These are phyloP conservation scores for Exaiptasia diaphana DNA, from an alignment of 64 coral and sea anemone species.

Conservation along the genomic window DNA sequence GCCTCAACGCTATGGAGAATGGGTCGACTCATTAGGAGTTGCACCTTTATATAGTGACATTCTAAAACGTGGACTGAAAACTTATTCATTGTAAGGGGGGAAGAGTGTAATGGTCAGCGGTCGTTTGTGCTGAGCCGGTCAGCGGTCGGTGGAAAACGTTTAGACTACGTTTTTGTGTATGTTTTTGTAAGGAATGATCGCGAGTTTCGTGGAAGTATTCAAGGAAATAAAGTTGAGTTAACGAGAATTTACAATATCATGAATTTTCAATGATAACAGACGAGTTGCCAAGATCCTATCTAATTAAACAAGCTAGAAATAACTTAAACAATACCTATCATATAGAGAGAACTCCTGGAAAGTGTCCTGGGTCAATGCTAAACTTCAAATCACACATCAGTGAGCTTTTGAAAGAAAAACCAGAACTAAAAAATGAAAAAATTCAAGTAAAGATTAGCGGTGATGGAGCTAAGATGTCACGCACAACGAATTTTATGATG, in stretches of 20 bases:
- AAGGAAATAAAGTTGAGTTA: too few relatives aligned
- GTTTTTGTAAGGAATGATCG: too few relatives aligned
- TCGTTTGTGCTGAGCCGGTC: background rate
- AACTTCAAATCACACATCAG: constrained; percentile 30
- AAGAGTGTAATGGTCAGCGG: constrained; percentile 19
- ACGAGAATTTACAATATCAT: constrained; percentile 21
- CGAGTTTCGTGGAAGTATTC: too few relatives aligned
- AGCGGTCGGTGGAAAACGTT: background rate
- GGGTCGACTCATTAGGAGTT: background rate
- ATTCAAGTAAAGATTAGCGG: constrained; percentile 36
- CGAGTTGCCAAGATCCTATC: constrained; percentile 33
- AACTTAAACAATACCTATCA: constrained; percentile 23
- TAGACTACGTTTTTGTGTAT: background rate
- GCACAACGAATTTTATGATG: constrained; percentile 26
- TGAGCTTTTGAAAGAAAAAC: background rate
- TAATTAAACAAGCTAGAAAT: constrained; percentile 30
- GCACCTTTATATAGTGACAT: background rate
- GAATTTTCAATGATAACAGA: constrained; percentile 14
- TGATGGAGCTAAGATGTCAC: constrained; percentile 38
- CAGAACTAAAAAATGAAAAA: constrained; percentile 19
- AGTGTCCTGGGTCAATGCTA: constrained; percentile 2
- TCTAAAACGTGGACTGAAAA: background rate
- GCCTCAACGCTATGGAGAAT: constrained; percentile 7
- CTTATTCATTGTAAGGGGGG: background rate
- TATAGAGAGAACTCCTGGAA: constrained; percentile 21